Evolutionary conservation across 2,113 vertebrate species (phyloP).

Genomic region (Macrotus californicus): DNA sequence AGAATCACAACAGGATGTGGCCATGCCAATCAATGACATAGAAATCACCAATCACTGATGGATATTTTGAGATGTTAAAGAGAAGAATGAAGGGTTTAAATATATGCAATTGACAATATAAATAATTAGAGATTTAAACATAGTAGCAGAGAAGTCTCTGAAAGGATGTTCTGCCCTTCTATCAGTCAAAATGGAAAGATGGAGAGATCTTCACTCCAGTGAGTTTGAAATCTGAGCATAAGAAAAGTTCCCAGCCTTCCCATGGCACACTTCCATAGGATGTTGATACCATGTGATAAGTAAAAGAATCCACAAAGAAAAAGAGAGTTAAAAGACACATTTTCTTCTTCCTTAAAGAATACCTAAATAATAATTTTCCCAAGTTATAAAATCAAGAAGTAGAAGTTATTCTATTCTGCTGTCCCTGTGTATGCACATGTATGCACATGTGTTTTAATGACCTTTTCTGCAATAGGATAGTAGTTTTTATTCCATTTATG

Average conservation of each 20-base stretch:
- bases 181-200: neutral
- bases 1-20: neutral
- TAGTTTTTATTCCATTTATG: neutral
- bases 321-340: neutral
- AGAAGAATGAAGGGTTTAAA: neutral
- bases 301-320: neutral
- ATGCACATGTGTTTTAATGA: neutral
- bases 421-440: fast-evolving
- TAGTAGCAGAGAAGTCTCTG: neutral
- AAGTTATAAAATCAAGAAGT: neutral
- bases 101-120: neutral
- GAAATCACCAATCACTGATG: neutral
- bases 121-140: neutral
- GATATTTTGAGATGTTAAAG: neutral
- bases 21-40: neutral
- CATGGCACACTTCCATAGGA: fast-evolving
- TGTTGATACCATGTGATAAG: neutral
- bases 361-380: neutral
- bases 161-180: neutral
- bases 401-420: neutral
- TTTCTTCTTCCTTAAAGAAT: neutral
- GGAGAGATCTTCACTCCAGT: neutral
- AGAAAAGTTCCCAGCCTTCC: neutral
- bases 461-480: neutral
- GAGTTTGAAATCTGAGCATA: neutral